Percentiles rank a stretch among this genome's conserved stretches.
phyloP scores from a whole-genome alignment of 2,797 vertebrate genomes.

The Platalea minor region DNA sequence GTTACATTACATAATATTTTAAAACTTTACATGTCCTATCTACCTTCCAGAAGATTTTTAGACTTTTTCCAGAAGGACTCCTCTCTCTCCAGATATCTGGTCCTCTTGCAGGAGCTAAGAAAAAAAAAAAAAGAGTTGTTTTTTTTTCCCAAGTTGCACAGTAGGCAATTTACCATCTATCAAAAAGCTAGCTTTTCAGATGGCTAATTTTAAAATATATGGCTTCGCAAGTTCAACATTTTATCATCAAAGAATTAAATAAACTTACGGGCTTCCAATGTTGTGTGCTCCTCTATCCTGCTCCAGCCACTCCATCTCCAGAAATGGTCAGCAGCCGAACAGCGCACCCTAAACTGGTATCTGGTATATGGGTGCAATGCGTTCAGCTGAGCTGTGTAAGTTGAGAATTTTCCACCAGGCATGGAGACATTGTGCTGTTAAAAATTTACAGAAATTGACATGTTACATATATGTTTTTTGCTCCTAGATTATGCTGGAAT shows the following conservation, averaged over 20 bases:
- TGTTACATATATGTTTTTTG: neutral
- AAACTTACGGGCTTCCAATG: slow-evolving; percentile 74
- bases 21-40: neutral
- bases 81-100: slow-evolving; percentile 78
- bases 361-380: slow-evolving; percentile 64
- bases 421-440: slow-evolving; percentile 64
- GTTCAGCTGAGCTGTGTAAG: slow-evolving; percentile 52
- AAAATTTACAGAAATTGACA: slow-evolving; percentile 3
- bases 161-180: neutral
- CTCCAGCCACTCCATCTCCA: slow-evolving; percentile 82
- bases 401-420: slow-evolving; percentile 53
- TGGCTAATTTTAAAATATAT: neutral
- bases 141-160: neutral
- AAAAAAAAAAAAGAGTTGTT: neutral
- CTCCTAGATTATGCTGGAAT: neutral
- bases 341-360: slow-evolving; percentile 72
- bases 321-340: slow-evolving; percentile 65
- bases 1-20: neutral
- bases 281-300: slow-evolving; percentile 39
- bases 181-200: neutral
- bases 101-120: slow-evolving; percentile 72
- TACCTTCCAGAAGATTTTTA: slow-evolving; percentile 82
- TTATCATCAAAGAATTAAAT: neutral
- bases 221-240: neutral
- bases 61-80: slow-evolving; percentile 67